phyloP scores from a whole-genome alignment of 2,797 vertebrate genomes.

The Myoxocephalus aenaeus region DNA sequence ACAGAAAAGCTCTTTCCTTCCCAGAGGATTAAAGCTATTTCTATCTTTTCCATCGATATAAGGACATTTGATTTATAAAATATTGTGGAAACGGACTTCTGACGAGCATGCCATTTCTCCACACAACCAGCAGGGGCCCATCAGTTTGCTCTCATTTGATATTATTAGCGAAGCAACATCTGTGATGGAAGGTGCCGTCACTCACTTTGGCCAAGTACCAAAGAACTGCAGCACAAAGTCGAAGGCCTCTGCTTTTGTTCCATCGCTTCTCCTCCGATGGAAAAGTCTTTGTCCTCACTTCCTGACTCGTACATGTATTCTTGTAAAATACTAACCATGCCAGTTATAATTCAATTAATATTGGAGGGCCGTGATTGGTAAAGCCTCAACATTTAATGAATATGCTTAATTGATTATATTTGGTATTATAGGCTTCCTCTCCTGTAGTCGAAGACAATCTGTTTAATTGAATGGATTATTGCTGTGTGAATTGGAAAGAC shows the following conservation, averaged over 20 bases:
- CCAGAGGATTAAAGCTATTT: neutral
- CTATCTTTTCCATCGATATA: neutral
- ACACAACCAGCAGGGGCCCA: neutral
- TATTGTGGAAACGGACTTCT: neutral
- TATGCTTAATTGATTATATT: constrained; percentile 48
- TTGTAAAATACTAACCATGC: constrained; percentile 18
- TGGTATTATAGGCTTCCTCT: constrained; percentile 42
- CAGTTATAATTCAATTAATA: constrained; percentile 15
- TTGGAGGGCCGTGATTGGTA: neutral
- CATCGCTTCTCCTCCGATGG: neutral
- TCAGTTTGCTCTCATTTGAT: neutral
- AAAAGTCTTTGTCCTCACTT: constrained; percentile 6
- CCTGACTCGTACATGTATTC: constrained; percentile 6
- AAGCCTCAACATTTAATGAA: constrained; percentile 49
- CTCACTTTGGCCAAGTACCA: neutral
- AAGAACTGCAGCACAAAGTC: neutral
- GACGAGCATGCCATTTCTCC: neutral
- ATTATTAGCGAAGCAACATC: neutral
- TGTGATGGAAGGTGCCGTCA: neutral
- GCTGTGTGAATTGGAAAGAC: constrained; percentile 41
- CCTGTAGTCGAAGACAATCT: constrained; percentile 41
- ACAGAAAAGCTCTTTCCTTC: too few species aligned
- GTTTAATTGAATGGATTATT: constrained; percentile 63
- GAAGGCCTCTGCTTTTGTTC: neutral
- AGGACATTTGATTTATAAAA: neutral